Evolutionary conservation across 1,140 invertebrate genomes (phyloP), one percentile per base, ranked within the genome.

Genomic region (Lepidurus apus): DNA sequence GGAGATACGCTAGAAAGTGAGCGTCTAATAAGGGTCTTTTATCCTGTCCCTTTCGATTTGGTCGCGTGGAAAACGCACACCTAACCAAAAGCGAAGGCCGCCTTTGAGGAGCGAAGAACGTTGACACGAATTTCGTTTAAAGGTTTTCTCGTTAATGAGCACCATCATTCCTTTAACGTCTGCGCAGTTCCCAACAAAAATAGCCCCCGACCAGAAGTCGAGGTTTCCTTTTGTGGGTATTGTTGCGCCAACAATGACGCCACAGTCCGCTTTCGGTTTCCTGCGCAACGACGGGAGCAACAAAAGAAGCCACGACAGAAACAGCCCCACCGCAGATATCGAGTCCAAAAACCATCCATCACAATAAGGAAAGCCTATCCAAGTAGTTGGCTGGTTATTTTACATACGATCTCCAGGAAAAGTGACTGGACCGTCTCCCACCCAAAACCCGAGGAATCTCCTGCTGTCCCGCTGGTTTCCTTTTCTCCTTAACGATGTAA

Each of bases 121-220:
- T 65, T 65, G 53, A 65, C 53, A 65, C 53, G 53, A 65, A 13
- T 13, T 1, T 13, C 21, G 21, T n/a, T 65, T n/a, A 21, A n/a
- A 65, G 17, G 1, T 65, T 65, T 21, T 7, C 21, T 65, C n/a
- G 7, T 65, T 65, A 65, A 65, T 65, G 53, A 65, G 53, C 53
- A n/a, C 1, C 53, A 21, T 65, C 53, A 21, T 65, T 34, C 34
- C 34, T 34, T 34, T 34, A 3, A 34, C 34, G 34, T 34, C 34
- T 4, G 34, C 34, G 3, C 4, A 3, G 34, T 3, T 34, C 34
- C 34, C 34, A 34, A 34, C 34, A 34, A 34, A 34, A 34, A 65
- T 65, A 65, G 53, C 53, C 53, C 34, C 34, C 34, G 34, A 65
- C 53, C 53, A 65, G 53, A 65, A 65, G 53, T 65, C 53, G 53